Base-by-base conservation (phyloP, 2,888 invertebrate species). In the Miltochrista miniata region DNA sequence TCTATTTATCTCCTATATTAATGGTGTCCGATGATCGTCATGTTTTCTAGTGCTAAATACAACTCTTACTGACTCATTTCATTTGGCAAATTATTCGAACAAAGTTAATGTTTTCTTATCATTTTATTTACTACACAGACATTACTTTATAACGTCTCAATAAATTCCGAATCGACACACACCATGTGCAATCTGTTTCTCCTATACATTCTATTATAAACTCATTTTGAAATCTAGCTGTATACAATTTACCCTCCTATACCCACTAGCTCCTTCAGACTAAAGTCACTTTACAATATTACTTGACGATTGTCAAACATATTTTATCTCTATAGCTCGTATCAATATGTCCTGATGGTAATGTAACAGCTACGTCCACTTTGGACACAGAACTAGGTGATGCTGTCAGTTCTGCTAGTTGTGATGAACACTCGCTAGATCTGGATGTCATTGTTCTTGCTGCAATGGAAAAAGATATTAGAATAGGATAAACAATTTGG, bases 361-460 rank as follows among this genome's bases (percentile, higher is more conserved):
- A 56, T 0, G 90, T 89, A 7, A 90, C 90, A 0, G 90, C 90
- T 0, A 90, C 90, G 56, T 90, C 90, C 7, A 90, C 90, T 52
- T 90, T 90, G 0, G 88, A 87, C 14, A 79, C 56, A 0, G 87
- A 81, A 1, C 75, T 68, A 0, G 86, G 83, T 0, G 90, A 86
- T 61, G 86, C 74, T 50, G 66, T 56, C 8, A 89, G 66, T 51
- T 89, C 88, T 0, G 87, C 87, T 0, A 87, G 70, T 29, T 87
- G 88, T 0, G 90, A 79, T 0, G 89, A 90, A 46, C 85, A 88
- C 53, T 90, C 89, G 44, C 90, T 90, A n/a, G 90, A 90, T 14
- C 85, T 79, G 51, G 90, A 90, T 56, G 90, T 90, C 81, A 90
- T 87, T 46, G 90, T 90, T 62, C 89, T 68, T 1, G 90, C 90